Base-by-base conservation (phyloP, 2,797 vertebrate genomes). In the Rhynchonycteris naso region DNA sequence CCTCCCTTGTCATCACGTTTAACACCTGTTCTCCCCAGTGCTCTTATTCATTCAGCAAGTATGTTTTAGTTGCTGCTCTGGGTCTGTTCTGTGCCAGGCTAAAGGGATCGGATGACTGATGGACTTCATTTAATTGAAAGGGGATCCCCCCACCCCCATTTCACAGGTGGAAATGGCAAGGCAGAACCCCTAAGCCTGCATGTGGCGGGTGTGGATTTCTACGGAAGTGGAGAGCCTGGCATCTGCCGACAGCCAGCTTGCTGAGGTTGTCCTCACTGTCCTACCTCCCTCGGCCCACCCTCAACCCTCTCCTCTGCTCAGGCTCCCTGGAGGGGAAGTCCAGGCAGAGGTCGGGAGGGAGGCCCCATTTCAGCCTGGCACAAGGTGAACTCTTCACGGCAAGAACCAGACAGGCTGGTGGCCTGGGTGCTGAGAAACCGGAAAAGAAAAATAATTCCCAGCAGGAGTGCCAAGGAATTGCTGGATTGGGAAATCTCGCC, bases 401-500 rank as follows among this genome's bases (percentile, higher is more conserved):
- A 75, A 93, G 88, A 96, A 90, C 59, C 59, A 94, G 84, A 90
- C 3, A 38, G 74, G 78, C 72, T 87, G 50, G 87, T 89, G 75
- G 80, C 80, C 76, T 72, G 79, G 56, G 69, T 81, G 47, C 76
- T 38, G 84, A 82, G 78, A 93, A 84, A 11, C 50, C 18, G n/a
- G 11, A 38, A 38, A 33, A 84, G 59, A 82, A 86, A 79, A 58
- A 33, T 7, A 14, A 47, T 90, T 94, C 80, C 81, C 88, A 86
- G 61, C 84, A 80, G 24, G 86, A 54, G 16, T 1, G 14, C 72
- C 83, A 75, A 63, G 59, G 81, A 76, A 35, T 9, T 7, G n/a
- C n/a, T 58, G 63, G 80, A 2, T 35, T 81, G 92, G 81, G 71
- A 76, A 81, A 74, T 30, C 22, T 82, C 86, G 78, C 33, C 33